phyloP scores from a whole-genome alignment of 2,797 vertebrate genomes.

The Acestrorhynchus altus region DNA sequence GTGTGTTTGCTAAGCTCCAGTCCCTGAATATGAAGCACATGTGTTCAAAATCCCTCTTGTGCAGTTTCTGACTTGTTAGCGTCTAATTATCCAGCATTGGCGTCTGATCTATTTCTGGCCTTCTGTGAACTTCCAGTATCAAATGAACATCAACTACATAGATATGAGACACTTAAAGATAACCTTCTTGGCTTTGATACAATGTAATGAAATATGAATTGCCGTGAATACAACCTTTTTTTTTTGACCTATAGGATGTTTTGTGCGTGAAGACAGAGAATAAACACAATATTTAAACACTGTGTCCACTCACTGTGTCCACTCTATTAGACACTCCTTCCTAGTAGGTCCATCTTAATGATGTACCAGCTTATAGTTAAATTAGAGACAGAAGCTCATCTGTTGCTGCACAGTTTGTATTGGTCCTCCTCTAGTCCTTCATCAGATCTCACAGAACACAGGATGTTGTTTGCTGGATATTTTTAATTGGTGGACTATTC shows the following conservation, averaged over 20 bases:
- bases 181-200: conserved; percentile 9
- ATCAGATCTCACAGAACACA: too few relatives aligned
- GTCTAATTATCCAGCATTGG: conserved; percentile 54
- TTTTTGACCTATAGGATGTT: background rate
- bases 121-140: conserved; percentile 35
- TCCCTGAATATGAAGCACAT: conserved; percentile 48
- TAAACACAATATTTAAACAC: too few relatives aligned
- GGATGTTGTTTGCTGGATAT: too few relatives aligned
- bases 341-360: too few relatives aligned
- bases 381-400: too few relatives aligned
- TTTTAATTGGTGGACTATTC: too few relatives aligned
- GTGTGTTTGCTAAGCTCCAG: conserved; percentile 52
- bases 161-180: conserved; percentile 28
- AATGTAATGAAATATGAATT: background rate
- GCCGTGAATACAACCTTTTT: background rate
- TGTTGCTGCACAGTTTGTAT: too few relatives aligned
- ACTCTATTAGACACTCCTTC: too few relatives aligned
- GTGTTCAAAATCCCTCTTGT: conserved; percentile 52
- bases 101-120: conserved; percentile 52
- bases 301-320: too few relatives aligned
- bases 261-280: too few relatives aligned
- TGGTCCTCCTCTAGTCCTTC: too few relatives aligned
- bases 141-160: conserved; percentile 37
- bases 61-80: conserved; percentile 54
- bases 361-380: too few relatives aligned